These are phyloP conservation scores for Anoura caudifer DNA, from an alignment of 2,113 vertebrate genomes.

Conservation along the genomic window DNA sequence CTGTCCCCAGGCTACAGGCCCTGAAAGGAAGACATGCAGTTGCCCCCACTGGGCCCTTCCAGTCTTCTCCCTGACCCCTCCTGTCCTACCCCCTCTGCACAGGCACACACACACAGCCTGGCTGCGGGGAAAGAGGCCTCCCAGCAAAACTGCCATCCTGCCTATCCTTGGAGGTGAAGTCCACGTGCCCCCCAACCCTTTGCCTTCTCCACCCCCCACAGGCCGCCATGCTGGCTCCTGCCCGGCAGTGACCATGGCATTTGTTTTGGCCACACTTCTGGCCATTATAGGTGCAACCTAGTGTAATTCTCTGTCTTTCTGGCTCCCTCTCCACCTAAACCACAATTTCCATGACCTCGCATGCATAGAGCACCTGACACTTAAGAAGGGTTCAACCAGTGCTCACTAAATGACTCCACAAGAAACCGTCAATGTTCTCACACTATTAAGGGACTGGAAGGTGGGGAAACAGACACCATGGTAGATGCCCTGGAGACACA, in stretches of 20 bases:
- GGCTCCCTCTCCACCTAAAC: not conserved
- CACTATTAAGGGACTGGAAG: not conserved
- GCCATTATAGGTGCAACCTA: not conserved
- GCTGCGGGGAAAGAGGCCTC: not conserved
- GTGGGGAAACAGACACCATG: not conserved
- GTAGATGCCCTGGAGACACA: not conserved
- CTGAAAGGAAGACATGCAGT: not conserved
- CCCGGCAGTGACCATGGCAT: too few species aligned
- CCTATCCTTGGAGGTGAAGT: not conserved
- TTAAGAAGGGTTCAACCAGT: not conserved
- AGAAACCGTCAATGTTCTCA: accelerated
- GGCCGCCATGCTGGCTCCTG: not conserved
- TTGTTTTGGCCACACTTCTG: not conserved
- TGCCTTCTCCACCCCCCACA: not conserved
- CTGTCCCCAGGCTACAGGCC: not conserved
- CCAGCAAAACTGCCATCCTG: not conserved
- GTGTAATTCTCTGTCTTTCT: not conserved
- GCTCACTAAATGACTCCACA: not conserved
- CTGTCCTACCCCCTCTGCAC: not conserved
- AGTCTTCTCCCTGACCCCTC: not conserved
- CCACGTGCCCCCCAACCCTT: not conserved
- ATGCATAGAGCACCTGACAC: not conserved
- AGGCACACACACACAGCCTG: not conserved
- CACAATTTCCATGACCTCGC: not conserved
- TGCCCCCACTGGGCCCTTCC: not conserved